Evolutionary conservation across 2,888 invertebrate genomes (phyloP).

Genomic region (Trichogramma dendrolimi): DNA sequence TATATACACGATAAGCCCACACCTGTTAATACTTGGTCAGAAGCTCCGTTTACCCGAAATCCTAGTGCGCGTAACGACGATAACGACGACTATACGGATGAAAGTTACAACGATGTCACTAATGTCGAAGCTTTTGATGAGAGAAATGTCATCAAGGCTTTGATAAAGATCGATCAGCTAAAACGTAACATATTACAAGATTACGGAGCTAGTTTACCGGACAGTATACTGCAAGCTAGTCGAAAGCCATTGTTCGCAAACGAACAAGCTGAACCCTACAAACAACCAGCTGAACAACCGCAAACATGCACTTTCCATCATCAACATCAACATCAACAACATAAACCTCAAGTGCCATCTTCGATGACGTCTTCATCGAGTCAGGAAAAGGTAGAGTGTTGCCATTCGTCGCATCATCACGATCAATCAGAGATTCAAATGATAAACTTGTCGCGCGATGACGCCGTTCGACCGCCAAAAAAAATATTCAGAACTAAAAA

Average conservation of each 20-base stretch:
- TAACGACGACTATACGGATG: constrained; percentile 11
- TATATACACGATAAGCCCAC: constrained; percentile 18
- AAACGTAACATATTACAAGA: constrained; percentile 43
- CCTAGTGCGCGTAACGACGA: constrained; percentile 3
- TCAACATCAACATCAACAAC: constrained; percentile 1
- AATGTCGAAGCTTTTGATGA: constrained; percentile 33
- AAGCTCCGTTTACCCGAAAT: constrained; percentile 18
- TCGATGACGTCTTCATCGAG: background rate
- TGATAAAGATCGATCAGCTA: constrained; percentile 45
- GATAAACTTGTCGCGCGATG: constrained; percentile 40
- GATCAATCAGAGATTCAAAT: constrained; percentile 42
- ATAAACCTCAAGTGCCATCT: background rate
- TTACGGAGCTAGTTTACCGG: constrained; percentile 44
- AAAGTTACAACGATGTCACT: constrained; percentile 20
- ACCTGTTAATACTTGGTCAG: constrained; percentile 32
- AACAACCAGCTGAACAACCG: background rate
- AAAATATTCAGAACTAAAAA: constrained; percentile 27
- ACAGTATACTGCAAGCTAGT: constrained; percentile 42
- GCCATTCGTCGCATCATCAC: background rate
- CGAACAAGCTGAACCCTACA: constrained; percentile 12
- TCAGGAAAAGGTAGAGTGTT: constrained; percentile 14
- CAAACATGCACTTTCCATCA: background rate
- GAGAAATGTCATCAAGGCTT: constrained; percentile 44
- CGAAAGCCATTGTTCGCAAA: constrained; percentile 38
- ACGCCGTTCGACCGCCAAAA: constrained; percentile 17